Base-by-base conservation (phyloP, 2,888 invertebrate genomes). In the Lepidochitona cinerea region DNA sequence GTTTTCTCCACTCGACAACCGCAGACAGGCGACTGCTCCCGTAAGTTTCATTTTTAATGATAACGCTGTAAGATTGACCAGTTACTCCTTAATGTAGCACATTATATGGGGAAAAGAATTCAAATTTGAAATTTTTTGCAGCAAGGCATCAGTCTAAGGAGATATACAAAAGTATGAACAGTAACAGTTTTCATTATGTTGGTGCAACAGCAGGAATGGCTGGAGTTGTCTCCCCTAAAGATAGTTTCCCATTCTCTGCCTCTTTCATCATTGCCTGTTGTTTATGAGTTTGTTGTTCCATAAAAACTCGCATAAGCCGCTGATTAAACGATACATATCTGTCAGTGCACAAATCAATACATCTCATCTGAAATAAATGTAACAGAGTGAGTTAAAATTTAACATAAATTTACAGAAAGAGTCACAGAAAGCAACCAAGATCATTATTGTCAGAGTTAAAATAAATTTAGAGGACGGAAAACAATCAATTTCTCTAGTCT, bases 321-420 rank as follows among this genome's bases (percentile, higher is more conserved):
- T 93, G 93, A 87, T 94, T 94, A 53, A 92, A 92, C 69, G 92
- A 91, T n/a, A 93, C 91, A 84, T 93, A 92, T 87, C 93, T 93
- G 29, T 91, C 90, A 14, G 93, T 92, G 89, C 94, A 94, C 37
- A 89, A 89, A 71, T 92, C 92, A 33, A 93, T 90, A 86, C 94
- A 94, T 1, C 80, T 78, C 67, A 87, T 87, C 93, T 93, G 90
- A 90, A 91, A 64, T 64, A 35, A 67, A 75, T 52, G 14, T 9
- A 35, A 1, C 4, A 49, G 49, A 2, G n/a, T n/a, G n/a, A n/a
- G n/a, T n/a, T n/a, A 49, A 49, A 49, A 49, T 49, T 49, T 4
- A 23, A 18, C 7, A 4, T 23, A 49, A 7, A 23, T 49, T n/a
- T 23, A 49, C 49, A 49, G 23, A 49, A 9, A 41, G 7, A 49